Conservation (phyloP, 2,888 invertebrate genomes). For the Drosophila acutilabella region DNA sequence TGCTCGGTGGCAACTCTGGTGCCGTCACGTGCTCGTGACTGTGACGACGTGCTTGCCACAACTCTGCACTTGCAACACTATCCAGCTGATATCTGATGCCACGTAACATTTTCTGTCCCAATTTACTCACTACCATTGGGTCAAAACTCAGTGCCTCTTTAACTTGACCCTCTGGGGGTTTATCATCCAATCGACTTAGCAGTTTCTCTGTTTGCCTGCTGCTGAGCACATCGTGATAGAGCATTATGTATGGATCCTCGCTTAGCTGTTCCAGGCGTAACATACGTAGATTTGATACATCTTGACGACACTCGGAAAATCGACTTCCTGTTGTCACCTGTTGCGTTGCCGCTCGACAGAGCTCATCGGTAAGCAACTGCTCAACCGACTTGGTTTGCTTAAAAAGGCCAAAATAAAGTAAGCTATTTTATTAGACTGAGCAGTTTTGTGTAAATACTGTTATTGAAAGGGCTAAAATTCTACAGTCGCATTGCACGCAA, state of each 20-base stretch:
- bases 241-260: constrained; percentile 69
- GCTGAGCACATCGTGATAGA: constrained; percentile 71
- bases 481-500: constrained; percentile 5
- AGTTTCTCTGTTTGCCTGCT: constrained; percentile 58
- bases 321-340: constrained; percentile 36
- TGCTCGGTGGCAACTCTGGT: constrained; percentile 23
- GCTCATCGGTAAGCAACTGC: constrained; percentile 67
- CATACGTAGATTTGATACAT: constrained; percentile 55
- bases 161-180: constrained; percentile 1
- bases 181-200: constrained; percentile 56
- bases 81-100: constrained; percentile 39
- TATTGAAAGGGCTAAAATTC: neutral
- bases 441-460: neutral
- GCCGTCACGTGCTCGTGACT: constrained; percentile 62
- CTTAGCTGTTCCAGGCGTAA: constrained; percentile 70
- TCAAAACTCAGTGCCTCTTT: constrained; percentile 13
- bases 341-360: constrained; percentile 68
- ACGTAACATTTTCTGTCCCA: constrained; percentile 58
- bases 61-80: constrained; percentile 5
- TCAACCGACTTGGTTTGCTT: constrained; percentile 58
- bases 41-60: constrained; percentile 70
- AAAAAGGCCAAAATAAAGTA: constrained; percentile 17
- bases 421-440: neutral
- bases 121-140: constrained; percentile 46
- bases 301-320: constrained; percentile 47